Conservation (phyloP, 2,888 invertebrate genomes). For the Caenorhabditis zanzibari region DNA sequence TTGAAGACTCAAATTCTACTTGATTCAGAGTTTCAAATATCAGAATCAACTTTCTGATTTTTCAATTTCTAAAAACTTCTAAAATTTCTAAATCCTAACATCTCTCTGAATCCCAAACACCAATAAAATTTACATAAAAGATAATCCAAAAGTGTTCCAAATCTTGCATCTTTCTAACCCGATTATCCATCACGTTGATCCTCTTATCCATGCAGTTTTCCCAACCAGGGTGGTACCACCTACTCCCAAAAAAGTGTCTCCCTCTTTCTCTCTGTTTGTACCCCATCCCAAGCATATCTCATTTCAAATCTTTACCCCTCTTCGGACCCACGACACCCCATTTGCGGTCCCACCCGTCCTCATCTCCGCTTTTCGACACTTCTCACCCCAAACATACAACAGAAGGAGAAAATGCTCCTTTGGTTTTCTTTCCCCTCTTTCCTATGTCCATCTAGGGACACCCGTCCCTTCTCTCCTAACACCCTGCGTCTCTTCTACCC, state of each 20-base stretch:
- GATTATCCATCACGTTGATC: conserved; percentile 1
- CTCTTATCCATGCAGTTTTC: neutral
- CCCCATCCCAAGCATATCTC: conserved; percentile 29
- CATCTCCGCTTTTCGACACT: conserved; percentile 56
- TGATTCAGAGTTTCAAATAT: too few relatives aligned
- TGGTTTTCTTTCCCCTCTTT: too few relatives aligned
- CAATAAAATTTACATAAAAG: neutral
- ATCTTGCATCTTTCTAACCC: neutral
- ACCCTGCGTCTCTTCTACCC: conserved; percentile 22
- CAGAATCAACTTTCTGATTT: too few relatives aligned
- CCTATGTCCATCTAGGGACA: conserved; percentile 53
- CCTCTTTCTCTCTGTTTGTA: too few relatives aligned
- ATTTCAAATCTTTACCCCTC: conserved; percentile 34
- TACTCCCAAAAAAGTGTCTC: neutral
- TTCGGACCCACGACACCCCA: conserved; percentile 10
- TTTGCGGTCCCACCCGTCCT: conserved; percentile 11
- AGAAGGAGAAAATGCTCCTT: neutral
- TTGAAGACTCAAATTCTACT: too few relatives aligned
- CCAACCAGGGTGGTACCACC: conserved; percentile 9
- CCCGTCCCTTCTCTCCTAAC: conserved; percentile 4
- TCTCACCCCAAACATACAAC: conserved; percentile 44
- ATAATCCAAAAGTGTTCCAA: neutral
- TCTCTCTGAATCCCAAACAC: neutral
- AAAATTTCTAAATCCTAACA: neutral
- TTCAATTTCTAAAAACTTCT: too few relatives aligned